These are phyloP conservation scores for Xestoiulus laeticollis DNA, from an alignment of 2,888 invertebrate genomes.

Conservation along the genomic window DNA sequence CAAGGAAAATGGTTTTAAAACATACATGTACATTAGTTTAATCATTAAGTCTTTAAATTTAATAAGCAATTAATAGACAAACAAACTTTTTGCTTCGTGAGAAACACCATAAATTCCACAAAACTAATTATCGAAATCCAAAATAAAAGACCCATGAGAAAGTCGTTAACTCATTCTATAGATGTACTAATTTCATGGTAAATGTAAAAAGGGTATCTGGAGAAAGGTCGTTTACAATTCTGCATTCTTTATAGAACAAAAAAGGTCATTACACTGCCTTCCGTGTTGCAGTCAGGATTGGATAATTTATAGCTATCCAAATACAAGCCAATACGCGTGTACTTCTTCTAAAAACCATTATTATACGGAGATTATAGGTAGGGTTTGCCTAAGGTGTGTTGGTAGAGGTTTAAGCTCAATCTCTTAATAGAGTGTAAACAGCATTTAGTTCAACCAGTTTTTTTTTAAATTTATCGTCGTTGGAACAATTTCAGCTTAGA, in stretches of 20 bases:
- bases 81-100: too few relatives aligned
- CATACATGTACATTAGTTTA: too few relatives aligned
- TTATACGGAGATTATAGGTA: neutral
- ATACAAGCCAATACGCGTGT: neutral
- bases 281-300: neutral
- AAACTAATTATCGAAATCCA: too few relatives aligned
- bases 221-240: neutral
- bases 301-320: neutral
- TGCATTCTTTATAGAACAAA: neutral
- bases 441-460: neutral
- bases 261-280: slow-evolving; percentile 9
- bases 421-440: slow-evolving; percentile 9
- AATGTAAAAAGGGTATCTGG: neutral
- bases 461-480: neutral
- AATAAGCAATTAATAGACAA: too few relatives aligned
- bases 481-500: neutral
- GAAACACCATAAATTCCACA: too few relatives aligned
- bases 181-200: neutral
- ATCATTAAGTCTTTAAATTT: too few relatives aligned
- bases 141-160: neutral
- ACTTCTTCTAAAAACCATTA: neutral
- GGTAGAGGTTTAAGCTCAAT: neutral
- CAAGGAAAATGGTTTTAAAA: too few relatives aligned
- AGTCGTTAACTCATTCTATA: neutral
- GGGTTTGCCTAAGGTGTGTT: slow-evolving; percentile 17